phyloP scores from a whole-genome alignment of 2,113 vertebrate genomes.

The Rhinopomastus cyanomelas region DNA sequence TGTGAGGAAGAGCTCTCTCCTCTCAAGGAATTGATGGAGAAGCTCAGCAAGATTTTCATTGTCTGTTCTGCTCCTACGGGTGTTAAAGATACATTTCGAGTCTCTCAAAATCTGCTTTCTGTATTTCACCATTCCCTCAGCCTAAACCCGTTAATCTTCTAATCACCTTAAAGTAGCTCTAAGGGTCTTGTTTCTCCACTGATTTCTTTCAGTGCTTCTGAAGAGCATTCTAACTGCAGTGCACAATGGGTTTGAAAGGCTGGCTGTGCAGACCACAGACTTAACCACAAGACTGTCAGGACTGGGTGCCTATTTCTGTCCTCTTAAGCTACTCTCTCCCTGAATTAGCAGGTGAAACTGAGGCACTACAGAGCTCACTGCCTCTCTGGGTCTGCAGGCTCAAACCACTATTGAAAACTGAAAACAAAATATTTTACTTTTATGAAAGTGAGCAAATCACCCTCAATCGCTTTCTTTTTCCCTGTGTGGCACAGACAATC shows the following conservation, averaged over 20 bases:
- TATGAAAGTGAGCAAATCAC: background rate
- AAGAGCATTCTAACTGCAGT: background rate
- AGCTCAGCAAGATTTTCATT: background rate
- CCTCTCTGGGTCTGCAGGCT: background rate
- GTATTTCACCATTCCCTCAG: background rate
- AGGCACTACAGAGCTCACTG: background rate
- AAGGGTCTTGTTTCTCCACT: background rate
- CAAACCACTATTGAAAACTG: background rate
- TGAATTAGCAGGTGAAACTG: background rate
- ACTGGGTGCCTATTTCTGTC: background rate
- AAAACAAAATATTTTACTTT: background rate
- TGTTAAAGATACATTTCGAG: background rate
- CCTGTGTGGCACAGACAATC: background rate
- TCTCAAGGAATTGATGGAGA: background rate
- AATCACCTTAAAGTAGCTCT: background rate
- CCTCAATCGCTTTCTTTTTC: background rate
- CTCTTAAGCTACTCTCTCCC: background rate
- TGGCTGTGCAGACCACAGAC: background rate
- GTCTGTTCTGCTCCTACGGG: background rate
- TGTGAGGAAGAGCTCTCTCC: background rate
- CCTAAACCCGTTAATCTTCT: background rate
- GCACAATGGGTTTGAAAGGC: background rate
- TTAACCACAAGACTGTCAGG: background rate
- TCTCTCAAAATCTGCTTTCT: background rate
- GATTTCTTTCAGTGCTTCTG: background rate